Base-by-base conservation (phyloP, 2,888 invertebrate genomes). In the Entomobrya multifasciata region DNA sequence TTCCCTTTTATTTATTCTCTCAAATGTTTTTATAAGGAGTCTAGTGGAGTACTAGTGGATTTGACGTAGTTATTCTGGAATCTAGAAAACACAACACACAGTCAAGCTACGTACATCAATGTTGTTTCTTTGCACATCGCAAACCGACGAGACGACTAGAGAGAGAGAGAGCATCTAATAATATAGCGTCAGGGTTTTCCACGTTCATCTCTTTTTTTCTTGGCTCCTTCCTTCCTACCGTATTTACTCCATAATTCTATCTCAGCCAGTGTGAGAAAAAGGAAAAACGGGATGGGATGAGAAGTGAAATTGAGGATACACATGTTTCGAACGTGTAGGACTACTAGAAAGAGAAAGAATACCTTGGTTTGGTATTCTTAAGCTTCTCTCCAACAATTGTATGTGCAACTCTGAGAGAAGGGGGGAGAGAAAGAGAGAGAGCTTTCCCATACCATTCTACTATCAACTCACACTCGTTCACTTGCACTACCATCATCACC, bases 251-350 rank as follows among this genome's bases (percentile, higher is more conserved):
- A 70, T 78, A 84, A 84, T 78, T 84, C 67, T 70, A 41, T 55
- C 52, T 84, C 57, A 70, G 83, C 76, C 57, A 70, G 83, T 25
- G 74, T 36, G 76, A 60, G 49, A 81, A 77, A 77, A 77, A 60
- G 49, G 52, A 65, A 76, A 83, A 83, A 83, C 83, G 84, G 84
- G 84, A 57, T 77, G 78, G 84, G 84, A 84, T 84, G 84, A 84
- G 78, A 70, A 65, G 76, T 55, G 72, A 49, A 76, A 77, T 47
- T 76, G 82, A 62, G 76, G 77, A 76, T 78, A 84, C 83, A 83
- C 84, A 84, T 84, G 84, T 84, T 84, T 52, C 52, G 74, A 52
- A 67, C 65, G 27, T 74, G 72, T 82, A 62, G 47, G 27, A 25
- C 27, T 13, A 70, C 47, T 49, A 70, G 70, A 44, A 70, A 47